Base-by-base conservation (phyloP, 30 jellyfish, hydroid and myxozoan species). In the Morbakka virulenta region DNA sequence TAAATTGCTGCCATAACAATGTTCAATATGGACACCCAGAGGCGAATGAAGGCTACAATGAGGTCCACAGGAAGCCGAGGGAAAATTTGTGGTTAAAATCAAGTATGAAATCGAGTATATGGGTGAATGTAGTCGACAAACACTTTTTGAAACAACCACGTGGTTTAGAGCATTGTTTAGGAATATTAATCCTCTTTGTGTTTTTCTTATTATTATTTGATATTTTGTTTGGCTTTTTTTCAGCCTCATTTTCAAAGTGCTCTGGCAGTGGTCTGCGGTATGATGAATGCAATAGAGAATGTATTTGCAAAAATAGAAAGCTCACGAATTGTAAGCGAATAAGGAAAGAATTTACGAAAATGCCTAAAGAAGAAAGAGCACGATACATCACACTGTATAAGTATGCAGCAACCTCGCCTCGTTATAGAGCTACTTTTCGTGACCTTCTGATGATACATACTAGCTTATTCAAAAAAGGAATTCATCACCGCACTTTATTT, bases 251-350 rank as follows among this genome's bases (percentile, higher is more conserved):
- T 41, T 6, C 57, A 41, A 41, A 41, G 17, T 41, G 57, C 17
- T 17, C 9, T 9, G 17, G 17, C 9, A 17, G 57, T 9, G 57
- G 66, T 65, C 17, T 23, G 17, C 9, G 9, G 17, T 41, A 75
- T 86, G 89, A 78, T 67, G 89, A 78, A 30, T 78, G 89, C 41
- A 4, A 23, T 2, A 28, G 89, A 33, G 11, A 23, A 32, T 78
- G 89, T 30, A 35, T 23, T 9, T 78, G 89, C 89, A 49, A 53
- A 28, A 35, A 78, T 2, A 85, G 89, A 6, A 67, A 35, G 34
- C 29, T 67, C 14, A 67, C 29, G 2, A 67, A 67, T 11, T 78
- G 89, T 34, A 13, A 33, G 0, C 89, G 89, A 21, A 85, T 78
- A 0, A 41, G 89, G 76, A 41, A 68, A 27, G 89, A 78, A 28